These are phyloP conservation scores for Meteorus cinctellus DNA, from an alignment of 2,888 invertebrate species.

Conservation along the genomic window DNA sequence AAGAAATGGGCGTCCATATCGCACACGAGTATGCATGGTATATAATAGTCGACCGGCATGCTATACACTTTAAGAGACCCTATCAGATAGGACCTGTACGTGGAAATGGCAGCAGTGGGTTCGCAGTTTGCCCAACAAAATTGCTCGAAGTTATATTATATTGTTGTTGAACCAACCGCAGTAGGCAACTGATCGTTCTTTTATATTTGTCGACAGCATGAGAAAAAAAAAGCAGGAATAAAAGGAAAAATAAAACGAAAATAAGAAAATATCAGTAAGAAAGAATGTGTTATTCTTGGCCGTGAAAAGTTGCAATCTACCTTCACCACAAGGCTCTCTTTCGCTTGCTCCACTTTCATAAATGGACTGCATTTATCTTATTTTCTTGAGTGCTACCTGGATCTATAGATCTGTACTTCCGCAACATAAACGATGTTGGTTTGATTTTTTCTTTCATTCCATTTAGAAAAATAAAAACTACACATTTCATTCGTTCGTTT, in stretches of 20 bases:
- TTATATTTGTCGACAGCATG: constrained; percentile 30
- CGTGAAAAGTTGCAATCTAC: constrained; percentile 33
- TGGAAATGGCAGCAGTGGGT: constrained; percentile 32
- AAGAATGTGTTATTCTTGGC: constrained; percentile 23
- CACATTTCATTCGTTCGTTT: too few relatives aligned
- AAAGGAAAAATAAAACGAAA: constrained; percentile 32
- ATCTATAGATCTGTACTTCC: neutral
- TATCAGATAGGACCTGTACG: constrained; percentile 39
- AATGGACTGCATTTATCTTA: constrained; percentile 56
- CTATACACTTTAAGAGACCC: constrained; percentile 8
- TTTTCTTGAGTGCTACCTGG: constrained; percentile 54
- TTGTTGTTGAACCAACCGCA: constrained; percentile 21
- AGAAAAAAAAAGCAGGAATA: constrained; percentile 29
- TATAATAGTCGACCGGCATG: constrained; percentile 23
- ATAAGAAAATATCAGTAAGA: constrained; percentile 32
- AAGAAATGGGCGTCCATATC: constrained; percentile 24
- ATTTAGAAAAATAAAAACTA: too few relatives aligned
- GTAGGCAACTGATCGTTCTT: constrained; percentile 12
- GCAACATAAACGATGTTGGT: constrained; percentile 14
- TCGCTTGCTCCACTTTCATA: constrained; percentile 44
- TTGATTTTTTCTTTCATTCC: neutral
- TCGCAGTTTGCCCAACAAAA: constrained; percentile 39
- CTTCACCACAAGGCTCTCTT: constrained; percentile 22
- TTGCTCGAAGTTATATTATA: constrained; percentile 34
- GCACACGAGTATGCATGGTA: neutral